Evolutionary conservation across 92 coral and sea anemone species (phyloP).

Genomic region (Micromussa lordhowensis): DNA sequence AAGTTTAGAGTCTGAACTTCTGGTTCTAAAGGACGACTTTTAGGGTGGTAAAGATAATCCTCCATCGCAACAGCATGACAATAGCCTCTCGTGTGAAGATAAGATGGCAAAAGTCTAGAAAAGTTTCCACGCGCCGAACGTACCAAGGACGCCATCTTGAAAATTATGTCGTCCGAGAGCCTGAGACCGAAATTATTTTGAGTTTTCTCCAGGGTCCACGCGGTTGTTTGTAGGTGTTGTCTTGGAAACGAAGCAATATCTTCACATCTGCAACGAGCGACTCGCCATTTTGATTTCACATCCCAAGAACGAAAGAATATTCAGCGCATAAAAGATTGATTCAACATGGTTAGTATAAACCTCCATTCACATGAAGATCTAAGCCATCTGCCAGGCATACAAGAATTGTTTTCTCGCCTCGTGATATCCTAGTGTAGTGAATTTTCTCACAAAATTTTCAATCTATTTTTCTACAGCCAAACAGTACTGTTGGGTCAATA

Average conservation of each 20-base stretch:
- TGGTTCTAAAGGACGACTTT: conserved; percentile 86
- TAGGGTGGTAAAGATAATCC: conserved; percentile 92
- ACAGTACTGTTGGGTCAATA: conserved; percentile 90
- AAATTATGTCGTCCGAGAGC: neutral
- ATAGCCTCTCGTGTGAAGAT: neutral
- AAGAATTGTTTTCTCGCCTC: neutral
- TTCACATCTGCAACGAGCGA: conserved; percentile 11
- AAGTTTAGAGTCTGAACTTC: conserved; percentile 82
- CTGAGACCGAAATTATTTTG: neutral
- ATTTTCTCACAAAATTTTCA: neutral
- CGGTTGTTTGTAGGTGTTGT: conserved; percentile 30
- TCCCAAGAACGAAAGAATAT: conserved; percentile 9
- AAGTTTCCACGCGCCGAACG: conserved; percentile 3
- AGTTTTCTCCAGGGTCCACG: conserved; percentile 2
- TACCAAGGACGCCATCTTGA: conserved; percentile 43
- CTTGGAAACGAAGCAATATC: conserved; percentile 54
- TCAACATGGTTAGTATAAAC: conserved; percentile 21
- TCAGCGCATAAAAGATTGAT: neutral
- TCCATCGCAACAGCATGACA: conserved; percentile 42
- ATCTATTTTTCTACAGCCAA: conserved; percentile 68
- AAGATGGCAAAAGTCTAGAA: conserved; percentile 5
- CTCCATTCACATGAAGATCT: neutral
- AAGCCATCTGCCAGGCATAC: neutral
- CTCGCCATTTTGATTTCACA: conserved; percentile 70
- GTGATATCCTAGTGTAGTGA: neutral